Conservation (phyloP, 2,797 vertebrate genomes). For the Mormyrus hasselquistii region DNA sequence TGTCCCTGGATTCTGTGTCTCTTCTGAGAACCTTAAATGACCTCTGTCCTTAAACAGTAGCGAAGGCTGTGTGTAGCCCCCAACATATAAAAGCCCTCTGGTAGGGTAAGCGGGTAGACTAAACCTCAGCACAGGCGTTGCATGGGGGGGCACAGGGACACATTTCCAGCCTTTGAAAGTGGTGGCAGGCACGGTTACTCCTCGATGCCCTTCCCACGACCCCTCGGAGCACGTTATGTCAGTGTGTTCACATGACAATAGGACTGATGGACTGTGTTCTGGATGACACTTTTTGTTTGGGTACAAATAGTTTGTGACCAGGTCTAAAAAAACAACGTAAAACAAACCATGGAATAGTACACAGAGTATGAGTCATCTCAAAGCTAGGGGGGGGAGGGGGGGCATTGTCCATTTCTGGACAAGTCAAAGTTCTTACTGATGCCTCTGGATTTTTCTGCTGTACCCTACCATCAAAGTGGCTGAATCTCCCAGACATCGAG, state of each 20-base stretch:
- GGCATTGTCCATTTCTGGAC: neutral
- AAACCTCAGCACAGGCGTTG: neutral
- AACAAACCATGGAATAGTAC: constrained; percentile 61
- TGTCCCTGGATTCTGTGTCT: neutral
- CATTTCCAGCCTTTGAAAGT: neutral
- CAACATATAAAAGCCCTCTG: constrained; percentile 25
- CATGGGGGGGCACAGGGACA: neutral
- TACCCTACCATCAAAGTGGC: constrained; percentile 47
- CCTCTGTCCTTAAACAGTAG: constrained; percentile 43
- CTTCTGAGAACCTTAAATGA: constrained; percentile 51
- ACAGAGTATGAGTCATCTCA: constrained; percentile 18
- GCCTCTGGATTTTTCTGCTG: neutral
- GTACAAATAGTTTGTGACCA: neutral
- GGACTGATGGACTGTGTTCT: neutral
- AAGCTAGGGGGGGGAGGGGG: constrained; percentile 23
- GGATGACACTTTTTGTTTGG: neutral
- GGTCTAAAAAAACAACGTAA: constrained; percentile 42
- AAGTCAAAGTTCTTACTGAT: neutral
- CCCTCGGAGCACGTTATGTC: neutral
- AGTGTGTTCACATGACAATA: neutral
- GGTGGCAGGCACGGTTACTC: neutral
- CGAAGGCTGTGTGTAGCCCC: neutral
- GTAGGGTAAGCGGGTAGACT: neutral
- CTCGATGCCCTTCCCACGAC: neutral
- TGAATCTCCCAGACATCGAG: constrained; percentile 34